Percentiles rank a stretch among this genome's conserved stretches.
These are phyloP conservation scores for Lagria hirta DNA, from an alignment of 2,888 invertebrate genomes.

Conservation along the genomic window DNA sequence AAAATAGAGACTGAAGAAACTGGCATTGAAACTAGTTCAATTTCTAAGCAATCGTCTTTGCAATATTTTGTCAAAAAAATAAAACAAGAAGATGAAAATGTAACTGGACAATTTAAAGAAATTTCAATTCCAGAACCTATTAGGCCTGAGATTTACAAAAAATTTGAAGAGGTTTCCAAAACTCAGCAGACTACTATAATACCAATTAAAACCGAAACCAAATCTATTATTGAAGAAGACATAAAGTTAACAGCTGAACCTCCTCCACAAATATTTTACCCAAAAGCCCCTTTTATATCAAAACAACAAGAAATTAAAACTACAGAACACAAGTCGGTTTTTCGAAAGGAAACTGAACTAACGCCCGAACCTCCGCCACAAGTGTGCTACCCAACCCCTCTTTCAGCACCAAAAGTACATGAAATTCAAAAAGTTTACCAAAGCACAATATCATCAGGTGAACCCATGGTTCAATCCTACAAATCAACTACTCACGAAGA, in stretches of 20 bases:
- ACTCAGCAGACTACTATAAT: conserved; percentile 10
- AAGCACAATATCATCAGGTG: no score
- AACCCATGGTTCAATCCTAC: conserved; percentile 37
- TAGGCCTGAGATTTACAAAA: conserved; percentile 52
- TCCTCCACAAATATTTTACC: no score
- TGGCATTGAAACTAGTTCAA: conserved; percentile 60
- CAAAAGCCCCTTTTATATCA: neutral
- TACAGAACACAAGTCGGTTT: conserved; percentile 36
- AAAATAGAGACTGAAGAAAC: conserved; percentile 39
- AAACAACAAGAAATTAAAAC: conserved; percentile 3
- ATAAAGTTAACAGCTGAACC: neutral
- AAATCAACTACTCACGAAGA: conserved; percentile 44
- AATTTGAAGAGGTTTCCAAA: conserved; percentile 48
- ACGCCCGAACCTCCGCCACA: conserved; percentile 40
- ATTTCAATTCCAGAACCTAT: conserved; percentile 44
- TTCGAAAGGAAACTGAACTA: conserved; percentile 41
- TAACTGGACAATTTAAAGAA: conserved; percentile 51
- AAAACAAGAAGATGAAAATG: conserved; percentile 54
- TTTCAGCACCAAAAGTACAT: no score
- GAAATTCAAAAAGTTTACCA: no score
- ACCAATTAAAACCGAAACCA: conserved; percentile 5
- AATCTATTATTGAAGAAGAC: neutral
- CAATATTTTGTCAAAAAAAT: conserved; percentile 69
- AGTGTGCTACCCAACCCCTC: no score
- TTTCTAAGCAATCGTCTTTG: conserved; percentile 65